These are phyloP conservation scores for Aphis gossypii DNA, from an alignment of 1,140 invertebrate species.

Conservation along the genomic window DNA sequence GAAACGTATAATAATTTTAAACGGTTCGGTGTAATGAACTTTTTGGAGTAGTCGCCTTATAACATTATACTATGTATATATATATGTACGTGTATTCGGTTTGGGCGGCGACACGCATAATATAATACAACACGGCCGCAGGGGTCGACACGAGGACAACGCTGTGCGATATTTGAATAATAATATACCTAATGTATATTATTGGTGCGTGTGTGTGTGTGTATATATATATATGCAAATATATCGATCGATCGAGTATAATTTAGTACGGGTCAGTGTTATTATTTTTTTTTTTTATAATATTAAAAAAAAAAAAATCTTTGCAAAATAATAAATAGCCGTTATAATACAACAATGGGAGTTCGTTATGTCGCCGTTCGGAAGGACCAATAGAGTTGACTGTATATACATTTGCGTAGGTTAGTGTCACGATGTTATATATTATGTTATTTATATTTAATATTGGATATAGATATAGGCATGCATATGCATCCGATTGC, in stretches of 20 bases:
- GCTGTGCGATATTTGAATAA: slow-evolving; percentile 4
- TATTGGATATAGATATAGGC: not conserved
- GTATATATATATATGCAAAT: not conserved
- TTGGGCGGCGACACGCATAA: not conserved
- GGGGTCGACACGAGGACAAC: not conserved
- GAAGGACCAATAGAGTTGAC: not conserved
- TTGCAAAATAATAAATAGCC: slow-evolving; percentile 2
- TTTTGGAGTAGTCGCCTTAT: not conserved
- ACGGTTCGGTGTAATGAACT: not conserved
- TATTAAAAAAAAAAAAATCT: not conserved
- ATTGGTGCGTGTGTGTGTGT: not conserved
- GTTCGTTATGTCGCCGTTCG: not conserved
- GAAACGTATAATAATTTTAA: slow-evolving; percentile 8
- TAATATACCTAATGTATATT: not conserved
- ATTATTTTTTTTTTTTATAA: not conserved
- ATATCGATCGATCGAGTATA: not conserved
- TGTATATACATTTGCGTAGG: slow-evolving; percentile 27
- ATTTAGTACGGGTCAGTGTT: not conserved
- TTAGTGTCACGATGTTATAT: slow-evolving; percentile 45
- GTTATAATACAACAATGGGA: slow-evolving; percentile 43
- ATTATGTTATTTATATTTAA: not conserved
- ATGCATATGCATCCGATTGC: not conserved
- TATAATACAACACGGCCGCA: not conserved
- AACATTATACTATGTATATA: not conserved
- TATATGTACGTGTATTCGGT: not conserved